These are phyloP conservation scores for Promerops cafer DNA, from an alignment of 2,113 vertebrate genomes.

Conservation along the genomic window DNA sequence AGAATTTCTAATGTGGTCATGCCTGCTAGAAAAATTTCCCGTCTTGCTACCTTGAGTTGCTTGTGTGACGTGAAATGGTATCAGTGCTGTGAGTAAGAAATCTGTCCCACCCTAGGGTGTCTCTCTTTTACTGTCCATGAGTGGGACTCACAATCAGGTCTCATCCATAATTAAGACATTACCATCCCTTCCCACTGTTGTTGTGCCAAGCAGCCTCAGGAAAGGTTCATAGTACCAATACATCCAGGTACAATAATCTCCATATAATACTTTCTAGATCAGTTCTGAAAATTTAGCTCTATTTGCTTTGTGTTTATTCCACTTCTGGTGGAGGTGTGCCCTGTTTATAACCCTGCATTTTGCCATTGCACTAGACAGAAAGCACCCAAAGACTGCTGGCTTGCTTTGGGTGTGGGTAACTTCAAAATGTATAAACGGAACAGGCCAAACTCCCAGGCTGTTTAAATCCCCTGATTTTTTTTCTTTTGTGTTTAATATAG, in stretches of 20 bases:
- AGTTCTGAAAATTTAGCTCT: not conserved
- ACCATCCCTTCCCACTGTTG: not conserved
- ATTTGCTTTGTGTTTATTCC: not conserved
- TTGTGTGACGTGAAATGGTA: not conserved
- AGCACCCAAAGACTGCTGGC: not conserved
- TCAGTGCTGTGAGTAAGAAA: not conserved
- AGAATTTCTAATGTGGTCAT: not conserved
- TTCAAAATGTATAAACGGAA: not conserved
- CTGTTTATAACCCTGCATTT: not conserved
- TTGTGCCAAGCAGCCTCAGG: not conserved
- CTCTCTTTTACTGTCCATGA: not conserved
- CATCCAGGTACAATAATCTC: not conserved
- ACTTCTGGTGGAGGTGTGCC: not conserved
- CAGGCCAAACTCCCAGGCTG: not conserved
- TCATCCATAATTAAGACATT: not conserved
- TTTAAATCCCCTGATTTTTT: not conserved
- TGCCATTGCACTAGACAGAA: not conserved
- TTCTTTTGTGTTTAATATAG: constrained; percentile 62
- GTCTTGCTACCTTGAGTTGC: not conserved
- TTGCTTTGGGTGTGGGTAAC: not conserved
- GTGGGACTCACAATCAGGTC: not conserved
- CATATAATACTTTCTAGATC: not conserved
- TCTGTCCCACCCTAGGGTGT: not conserved
- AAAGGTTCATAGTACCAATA: not conserved
- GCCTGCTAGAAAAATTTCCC: not conserved